Evolutionary conservation across 1,140 invertebrate genomes (phyloP).

Genomic region (Lerema accius): DNA sequence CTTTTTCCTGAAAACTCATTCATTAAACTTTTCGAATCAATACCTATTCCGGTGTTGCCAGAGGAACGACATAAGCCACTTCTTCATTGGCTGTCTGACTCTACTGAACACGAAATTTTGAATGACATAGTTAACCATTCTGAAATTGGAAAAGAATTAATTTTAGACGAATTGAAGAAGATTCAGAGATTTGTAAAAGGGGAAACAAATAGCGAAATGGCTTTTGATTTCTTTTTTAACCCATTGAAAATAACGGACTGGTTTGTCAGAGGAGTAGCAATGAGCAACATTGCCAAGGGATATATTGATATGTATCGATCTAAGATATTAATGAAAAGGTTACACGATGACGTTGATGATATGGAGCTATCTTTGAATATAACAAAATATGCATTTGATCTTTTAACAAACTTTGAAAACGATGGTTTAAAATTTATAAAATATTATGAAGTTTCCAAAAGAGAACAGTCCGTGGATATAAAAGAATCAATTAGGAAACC

Average conservation of each 20-base stretch:
- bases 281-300: slow-evolving; percentile 33
- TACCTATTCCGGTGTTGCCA: background rate
- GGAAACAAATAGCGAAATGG: background rate
- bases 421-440: slow-evolving; percentile 29
- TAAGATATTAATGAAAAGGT: slow-evolving; percentile 28
- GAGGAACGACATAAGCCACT: background rate
- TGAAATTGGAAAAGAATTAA: background rate
- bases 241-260: slow-evolving; percentile 33
- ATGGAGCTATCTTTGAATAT: slow-evolving; percentile 40
- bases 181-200: background rate
- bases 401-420: slow-evolving; percentile 49
- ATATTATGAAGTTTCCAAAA: slow-evolving; percentile 2
- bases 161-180: background rate
- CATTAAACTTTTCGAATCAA: slow-evolving; percentile 19
- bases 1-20: slow-evolving; percentile 45
- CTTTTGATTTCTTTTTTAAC: slow-evolving; percentile 8
- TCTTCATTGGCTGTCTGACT: background rate
- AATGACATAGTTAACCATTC: background rate
- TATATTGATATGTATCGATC: slow-evolving; percentile 45
- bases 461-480: background rate
- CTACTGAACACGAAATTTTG: background rate
- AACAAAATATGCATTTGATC: slow-evolving; percentile 51
- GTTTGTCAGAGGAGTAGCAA: slow-evolving; percentile 50
- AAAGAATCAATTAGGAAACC: slow-evolving; percentile 28
- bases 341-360: slow-evolving; percentile 23